phyloP scores from a whole-genome alignment of 2,888 invertebrate species.

The Poecilobothrus nobilitatus region DNA sequence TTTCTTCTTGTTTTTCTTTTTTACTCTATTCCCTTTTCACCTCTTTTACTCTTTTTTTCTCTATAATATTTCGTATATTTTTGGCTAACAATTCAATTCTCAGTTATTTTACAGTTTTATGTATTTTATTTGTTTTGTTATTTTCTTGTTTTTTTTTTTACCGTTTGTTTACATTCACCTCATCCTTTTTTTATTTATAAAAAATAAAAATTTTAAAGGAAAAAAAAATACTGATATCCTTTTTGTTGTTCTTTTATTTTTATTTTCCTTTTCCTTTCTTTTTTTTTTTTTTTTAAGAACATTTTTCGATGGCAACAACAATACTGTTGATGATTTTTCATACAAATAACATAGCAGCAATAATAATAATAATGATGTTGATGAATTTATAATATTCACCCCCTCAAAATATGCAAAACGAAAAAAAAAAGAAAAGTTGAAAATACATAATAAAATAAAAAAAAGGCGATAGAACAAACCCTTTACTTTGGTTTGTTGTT shows the following conservation, averaged over 20 bases:
- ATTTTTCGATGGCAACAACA: neutral
- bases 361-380: neutral
- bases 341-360: no score
- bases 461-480: neutral
- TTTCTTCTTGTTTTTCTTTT: slow-evolving; percentile 12
- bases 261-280: no score
- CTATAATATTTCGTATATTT: slow-evolving; percentile 13
- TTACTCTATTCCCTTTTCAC: slow-evolving; percentile 20
- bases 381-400: neutral
- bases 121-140: neutral
- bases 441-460: neutral
- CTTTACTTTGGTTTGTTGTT: neutral
- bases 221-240: neutral
- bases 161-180: slow-evolving; percentile 1
- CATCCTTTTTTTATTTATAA: no score
- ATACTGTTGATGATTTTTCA: neutral
- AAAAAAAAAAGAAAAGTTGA: no score
- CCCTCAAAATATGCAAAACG: neutral
- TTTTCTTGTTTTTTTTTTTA: neutral
- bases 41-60: no score
- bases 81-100: slow-evolving; percentile 13
- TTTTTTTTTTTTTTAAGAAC: neutral
- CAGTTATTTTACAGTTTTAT: neutral
- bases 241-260: neutral
- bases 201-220: no score